Percentiles rank a stretch among this genome's conserved stretches.
Evolutionary conservation across 2,113 vertebrate species (phyloP).

Genomic region (Carassius carassius): DNA sequence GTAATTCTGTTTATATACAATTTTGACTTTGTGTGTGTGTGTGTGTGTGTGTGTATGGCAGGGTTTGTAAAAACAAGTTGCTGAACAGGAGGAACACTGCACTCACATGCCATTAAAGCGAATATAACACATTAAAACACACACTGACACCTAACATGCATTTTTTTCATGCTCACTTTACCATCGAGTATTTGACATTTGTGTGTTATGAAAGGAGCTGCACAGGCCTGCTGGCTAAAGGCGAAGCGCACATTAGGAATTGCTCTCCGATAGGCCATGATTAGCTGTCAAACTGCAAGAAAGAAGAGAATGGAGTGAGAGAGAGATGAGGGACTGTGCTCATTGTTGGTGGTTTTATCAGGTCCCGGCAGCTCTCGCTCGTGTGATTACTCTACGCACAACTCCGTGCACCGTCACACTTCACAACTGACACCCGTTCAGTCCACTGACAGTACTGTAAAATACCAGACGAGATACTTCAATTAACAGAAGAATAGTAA

Average conservation of each 20-base stretch:
- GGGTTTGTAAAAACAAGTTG: not conserved
- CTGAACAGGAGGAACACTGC: not conserved
- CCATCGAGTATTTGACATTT: conserved; percentile 32
- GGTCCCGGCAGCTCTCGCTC: not conserved
- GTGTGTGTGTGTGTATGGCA: not conserved
- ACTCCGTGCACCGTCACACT: not conserved
- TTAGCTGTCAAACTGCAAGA: conserved; percentile 38
- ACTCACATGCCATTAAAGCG: not conserved
- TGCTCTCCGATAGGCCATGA: conserved; percentile 31
- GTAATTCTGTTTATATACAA: no score
- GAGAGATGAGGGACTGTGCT: not conserved
- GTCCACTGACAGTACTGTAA: not conserved
- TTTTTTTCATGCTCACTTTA: not conserved
- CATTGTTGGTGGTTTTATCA: conserved; percentile 24
- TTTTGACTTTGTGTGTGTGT: no score
- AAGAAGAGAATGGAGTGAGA: conserved; percentile 3
- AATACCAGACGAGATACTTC: conserved; percentile 4
- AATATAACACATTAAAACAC: not conserved
- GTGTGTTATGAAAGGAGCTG: conserved; percentile 11
- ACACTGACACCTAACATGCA: not conserved
- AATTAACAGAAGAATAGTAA: conserved; percentile 1
- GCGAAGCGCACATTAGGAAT: conserved; percentile 11
- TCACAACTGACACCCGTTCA: not conserved
- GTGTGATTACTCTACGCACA: not conserved
- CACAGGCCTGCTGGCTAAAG: not conserved